These are phyloP conservation scores for Delphinus delphis DNA, from an alignment of 2,113 vertebrate genomes.

Conservation along the genomic window DNA sequence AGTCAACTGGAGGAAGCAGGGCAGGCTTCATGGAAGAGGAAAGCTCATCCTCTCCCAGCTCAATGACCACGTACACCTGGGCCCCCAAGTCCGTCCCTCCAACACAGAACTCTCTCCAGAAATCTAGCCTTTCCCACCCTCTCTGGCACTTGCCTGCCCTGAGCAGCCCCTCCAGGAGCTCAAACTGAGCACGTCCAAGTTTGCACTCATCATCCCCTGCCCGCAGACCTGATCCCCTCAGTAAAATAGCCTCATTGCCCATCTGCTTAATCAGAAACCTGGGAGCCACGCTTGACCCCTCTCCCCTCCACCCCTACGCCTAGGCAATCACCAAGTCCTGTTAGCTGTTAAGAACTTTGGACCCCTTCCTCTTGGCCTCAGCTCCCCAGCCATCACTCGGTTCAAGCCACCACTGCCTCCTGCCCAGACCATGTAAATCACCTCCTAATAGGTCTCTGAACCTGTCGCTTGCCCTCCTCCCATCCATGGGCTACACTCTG, in stretches of 20 bases:
- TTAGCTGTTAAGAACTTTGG: background rate
- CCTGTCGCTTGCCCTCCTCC: background rate
- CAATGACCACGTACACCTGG: background rate
- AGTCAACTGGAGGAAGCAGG: background rate
- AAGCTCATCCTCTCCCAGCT: background rate
- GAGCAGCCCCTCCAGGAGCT: background rate
- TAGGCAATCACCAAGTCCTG: background rate
- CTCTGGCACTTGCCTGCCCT: background rate
- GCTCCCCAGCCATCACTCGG: background rate
- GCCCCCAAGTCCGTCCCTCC: background rate
- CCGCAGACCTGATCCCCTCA: background rate
- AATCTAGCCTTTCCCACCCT: background rate
- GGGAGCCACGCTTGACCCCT: background rate
- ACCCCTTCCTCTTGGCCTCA: background rate
- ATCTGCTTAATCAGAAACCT: background rate
- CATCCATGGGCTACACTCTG: background rate
- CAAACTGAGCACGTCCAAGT: background rate
- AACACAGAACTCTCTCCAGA: background rate
- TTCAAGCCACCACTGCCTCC: background rate
- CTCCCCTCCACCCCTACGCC: background rate
- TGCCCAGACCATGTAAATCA: accelerated
- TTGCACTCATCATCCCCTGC: background rate
- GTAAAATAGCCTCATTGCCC: background rate
- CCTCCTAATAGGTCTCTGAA: accelerated
- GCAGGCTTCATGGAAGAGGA: background rate